Evolutionary conservation across 2,888 invertebrate genomes (phyloP), one percentile per base, ranked within the genome.

Genomic region (Tetanocera ferruginea): DNA sequence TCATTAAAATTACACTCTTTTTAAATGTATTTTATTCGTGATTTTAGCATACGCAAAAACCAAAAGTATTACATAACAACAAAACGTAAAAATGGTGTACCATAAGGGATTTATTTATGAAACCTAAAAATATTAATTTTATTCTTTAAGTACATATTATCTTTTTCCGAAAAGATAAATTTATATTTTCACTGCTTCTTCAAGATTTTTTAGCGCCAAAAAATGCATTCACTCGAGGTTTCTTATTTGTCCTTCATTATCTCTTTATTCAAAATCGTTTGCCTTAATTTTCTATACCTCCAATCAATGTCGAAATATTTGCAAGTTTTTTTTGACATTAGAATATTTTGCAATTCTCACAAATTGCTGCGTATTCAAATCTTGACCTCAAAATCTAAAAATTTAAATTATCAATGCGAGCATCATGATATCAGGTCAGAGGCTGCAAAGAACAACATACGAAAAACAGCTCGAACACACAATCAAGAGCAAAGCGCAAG

Each of bases 351-450:
- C 34, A 34, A 71, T 19, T 11, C n/a, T 31, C 62, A 25, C 28
- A 64, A 74, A 64, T 74, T 74, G 64, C 34, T 34, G n/a, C 76
- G 28, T 62, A 76, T 76, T 70, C 76, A 76, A 76, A 76, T 60
- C 51, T 49, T 70, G 70, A 76, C 76, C 76, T 60, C n/a, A 51
- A n/a, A 19, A 49, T 17, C 52, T n/a, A 14, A 57, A 34, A 28
- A 8, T 23, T 11, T 23, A 37, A 37, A 49, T 37, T 55, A 31
- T 52, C 11, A 74, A 25, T 64, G 73, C 28, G n/a, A 19, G 43
- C 73, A 23, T 8, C n/a, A 66, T n/a, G 17, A 25, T 14, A 11
- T 23, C 9, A 66, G 55, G 75, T 75, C 67, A 67, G 55, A 28
- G 55, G 67, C 67, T 51, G 52, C 52, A 5, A 19, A 34, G 23